phyloP scores from a whole-genome alignment of 1,140 invertebrate genomes.

The Drosophila leontia region DNA sequence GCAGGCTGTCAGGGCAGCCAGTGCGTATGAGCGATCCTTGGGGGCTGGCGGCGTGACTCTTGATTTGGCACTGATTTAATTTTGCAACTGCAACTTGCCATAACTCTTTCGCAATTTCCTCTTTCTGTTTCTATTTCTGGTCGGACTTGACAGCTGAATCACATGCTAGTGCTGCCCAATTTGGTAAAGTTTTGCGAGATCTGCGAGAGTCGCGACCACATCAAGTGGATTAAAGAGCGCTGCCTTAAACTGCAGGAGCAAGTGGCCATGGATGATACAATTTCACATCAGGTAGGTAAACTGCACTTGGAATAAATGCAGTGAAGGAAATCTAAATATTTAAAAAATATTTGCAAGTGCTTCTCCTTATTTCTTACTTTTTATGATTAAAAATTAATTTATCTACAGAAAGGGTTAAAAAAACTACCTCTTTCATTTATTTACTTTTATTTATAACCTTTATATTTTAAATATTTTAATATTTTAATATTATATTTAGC shows the following conservation, averaged over 20 bases:
- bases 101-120: constrained; percentile 45
- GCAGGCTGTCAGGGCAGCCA: constrained; percentile 8
- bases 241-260: constrained; percentile 76
- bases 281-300: constrained; percentile 79
- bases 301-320: neutral
- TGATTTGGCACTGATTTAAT: constrained; percentile 48
- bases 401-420: no score
- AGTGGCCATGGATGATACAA: constrained; percentile 83
- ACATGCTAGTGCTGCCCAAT: constrained; percentile 79
- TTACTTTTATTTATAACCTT: no score
- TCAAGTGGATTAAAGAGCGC: constrained; percentile 83
- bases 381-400: no score
- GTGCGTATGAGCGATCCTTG: constrained; percentile 43
- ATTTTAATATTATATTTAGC: no score
- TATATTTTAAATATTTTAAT: no score
- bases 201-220: constrained; percentile 84
- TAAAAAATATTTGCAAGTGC: neutral
- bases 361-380: no score
- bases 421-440: no score
- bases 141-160: constrained; percentile 66
- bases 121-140: constrained; percentile 1
- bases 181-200: constrained; percentile 83
- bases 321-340: neutral
- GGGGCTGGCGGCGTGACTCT: constrained; percentile 10
- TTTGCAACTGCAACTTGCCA: constrained; percentile 45